Conservation (phyloP, 2,888 invertebrate species). For the Cosmopolites sordidus region DNA sequence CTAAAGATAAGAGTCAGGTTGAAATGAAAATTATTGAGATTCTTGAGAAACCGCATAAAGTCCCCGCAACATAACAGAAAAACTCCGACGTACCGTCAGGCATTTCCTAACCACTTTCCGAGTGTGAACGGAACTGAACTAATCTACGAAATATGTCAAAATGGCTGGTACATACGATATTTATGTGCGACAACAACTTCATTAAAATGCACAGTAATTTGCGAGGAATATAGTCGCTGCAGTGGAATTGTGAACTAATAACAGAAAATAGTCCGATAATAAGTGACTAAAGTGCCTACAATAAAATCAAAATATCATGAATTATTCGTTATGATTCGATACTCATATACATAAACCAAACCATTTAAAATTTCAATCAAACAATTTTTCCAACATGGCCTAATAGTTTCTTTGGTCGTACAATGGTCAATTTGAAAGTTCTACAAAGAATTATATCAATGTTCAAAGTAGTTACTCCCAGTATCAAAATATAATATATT, state of each 20-base stretch:
- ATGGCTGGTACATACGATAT: constrained; percentile 9
- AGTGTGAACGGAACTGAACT: constrained; percentile 11
- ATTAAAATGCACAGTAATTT: constrained; percentile 16
- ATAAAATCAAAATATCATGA: constrained; percentile 13
- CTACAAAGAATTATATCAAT: too few species aligned
- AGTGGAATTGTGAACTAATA: constrained; percentile 16
- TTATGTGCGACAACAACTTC: constrained; percentile 17
- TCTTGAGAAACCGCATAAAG: neutral
- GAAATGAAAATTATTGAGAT: neutral
- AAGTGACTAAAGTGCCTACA: constrained; percentile 4
- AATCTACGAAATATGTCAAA: constrained; percentile 13
- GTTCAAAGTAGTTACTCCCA: too few species aligned
- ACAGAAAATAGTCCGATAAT: constrained; percentile 17
- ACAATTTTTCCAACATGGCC: too few species aligned
- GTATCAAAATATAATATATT: too few species aligned
- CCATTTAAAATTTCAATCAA: too few species aligned
- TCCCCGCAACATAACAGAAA: neutral
- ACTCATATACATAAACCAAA: too few species aligned
- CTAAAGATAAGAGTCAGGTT: neutral
- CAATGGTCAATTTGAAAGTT: too few species aligned
- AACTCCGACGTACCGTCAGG: neutral
- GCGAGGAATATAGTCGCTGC: constrained; percentile 2
- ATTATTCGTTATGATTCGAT: too few species aligned
- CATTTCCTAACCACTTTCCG: neutral
- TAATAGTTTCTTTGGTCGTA: too few species aligned